Conservation (phyloP, 2,797 vertebrate species). For the Channallabes apus region DNA sequence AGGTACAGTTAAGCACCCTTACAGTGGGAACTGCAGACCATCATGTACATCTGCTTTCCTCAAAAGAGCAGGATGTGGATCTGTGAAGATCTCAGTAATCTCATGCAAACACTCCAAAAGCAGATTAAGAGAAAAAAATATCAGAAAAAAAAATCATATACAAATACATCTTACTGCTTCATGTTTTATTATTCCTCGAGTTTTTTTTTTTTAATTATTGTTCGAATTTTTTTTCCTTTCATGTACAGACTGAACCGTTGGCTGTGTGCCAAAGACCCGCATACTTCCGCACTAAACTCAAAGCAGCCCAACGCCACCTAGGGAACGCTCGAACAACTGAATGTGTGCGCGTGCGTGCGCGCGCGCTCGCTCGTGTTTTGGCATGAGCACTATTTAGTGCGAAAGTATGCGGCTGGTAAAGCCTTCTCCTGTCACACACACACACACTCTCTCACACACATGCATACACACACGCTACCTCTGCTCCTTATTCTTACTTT, state of each 20-base stretch:
- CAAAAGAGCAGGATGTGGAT: not conserved
- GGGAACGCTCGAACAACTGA: not conserved
- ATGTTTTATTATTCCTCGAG: too few species aligned
- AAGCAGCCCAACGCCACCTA: constrained; percentile 19
- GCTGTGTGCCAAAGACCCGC: constrained; percentile 1
- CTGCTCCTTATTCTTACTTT: not conserved
- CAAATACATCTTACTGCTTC: constrained; percentile 42
- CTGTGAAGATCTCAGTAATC: too few species aligned
- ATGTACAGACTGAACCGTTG: constrained; percentile 63
- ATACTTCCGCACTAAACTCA: constrained; percentile 27
- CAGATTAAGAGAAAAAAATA: not conserved
- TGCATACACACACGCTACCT: not conserved
- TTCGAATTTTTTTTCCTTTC: constrained; percentile 61
- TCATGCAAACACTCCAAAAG: not conserved
- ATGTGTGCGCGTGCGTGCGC: not conserved
- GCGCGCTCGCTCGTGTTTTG: not conserved
- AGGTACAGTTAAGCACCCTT: not conserved
- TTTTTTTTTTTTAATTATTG: too few species aligned
- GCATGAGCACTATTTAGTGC: not conserved
- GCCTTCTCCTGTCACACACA: not conserved
- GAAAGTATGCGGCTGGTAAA: constrained; percentile 8
- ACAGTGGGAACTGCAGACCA: too few species aligned
- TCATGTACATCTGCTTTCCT: not conserved
- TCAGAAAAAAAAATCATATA: not conserved
- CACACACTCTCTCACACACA: not conserved